Conservation (phyloP, 92 coral and sea anemone species). For the Epizoanthus illoricatus region DNA sequence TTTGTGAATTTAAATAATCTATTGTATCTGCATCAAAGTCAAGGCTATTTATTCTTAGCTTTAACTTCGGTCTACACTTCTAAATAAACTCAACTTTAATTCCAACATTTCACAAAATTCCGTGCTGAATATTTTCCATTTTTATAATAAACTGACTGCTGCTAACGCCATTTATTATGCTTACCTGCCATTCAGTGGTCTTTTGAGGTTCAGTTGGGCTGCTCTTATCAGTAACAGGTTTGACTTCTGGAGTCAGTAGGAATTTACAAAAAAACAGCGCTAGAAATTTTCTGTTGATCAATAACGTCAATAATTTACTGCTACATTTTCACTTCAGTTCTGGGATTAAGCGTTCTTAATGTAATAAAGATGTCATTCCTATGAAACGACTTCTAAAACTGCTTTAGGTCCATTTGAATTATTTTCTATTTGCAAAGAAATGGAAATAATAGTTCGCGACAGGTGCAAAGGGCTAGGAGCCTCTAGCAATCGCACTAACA, state of each 20-base stretch:
- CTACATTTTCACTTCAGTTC: neutral
- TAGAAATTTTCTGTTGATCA: neutral
- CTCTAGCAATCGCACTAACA: neutral
- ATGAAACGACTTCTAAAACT: neutral
- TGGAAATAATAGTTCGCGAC: neutral
- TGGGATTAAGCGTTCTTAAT: neutral
- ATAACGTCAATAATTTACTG: neutral
- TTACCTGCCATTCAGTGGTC: neutral
- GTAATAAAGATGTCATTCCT: constrained; percentile 19
- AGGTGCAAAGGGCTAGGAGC: constrained; percentile 2
- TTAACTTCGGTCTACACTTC: no score
- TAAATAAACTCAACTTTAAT: neutral
- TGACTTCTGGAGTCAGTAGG: neutral
- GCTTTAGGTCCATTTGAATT: constrained; percentile 16
- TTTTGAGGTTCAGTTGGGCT: neutral
- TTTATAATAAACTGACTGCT: neutral
- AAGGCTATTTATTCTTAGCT: no score
- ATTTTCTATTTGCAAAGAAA: neutral
- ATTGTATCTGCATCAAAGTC: no score
- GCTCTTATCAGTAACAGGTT: neutral
- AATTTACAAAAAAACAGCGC: neutral
- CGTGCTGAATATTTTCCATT: neutral
- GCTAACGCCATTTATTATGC: neutral
- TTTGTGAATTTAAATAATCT: no score
- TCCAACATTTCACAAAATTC: neutral